Conservation (phyloP, 2,888 invertebrate genomes). For the Cosmia trapezina region DNA sequence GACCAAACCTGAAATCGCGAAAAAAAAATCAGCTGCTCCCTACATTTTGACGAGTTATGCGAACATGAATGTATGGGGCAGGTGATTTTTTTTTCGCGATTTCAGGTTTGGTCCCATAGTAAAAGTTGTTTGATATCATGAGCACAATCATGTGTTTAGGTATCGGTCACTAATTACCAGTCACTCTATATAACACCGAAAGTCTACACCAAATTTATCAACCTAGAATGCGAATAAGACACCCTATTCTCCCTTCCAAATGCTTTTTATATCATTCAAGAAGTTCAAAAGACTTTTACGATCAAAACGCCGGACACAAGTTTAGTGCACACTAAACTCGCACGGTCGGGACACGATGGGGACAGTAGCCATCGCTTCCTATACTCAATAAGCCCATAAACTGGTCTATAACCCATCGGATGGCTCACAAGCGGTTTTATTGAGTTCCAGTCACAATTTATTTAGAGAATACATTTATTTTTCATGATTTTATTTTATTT, state of each 20-base stretch:
- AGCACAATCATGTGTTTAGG: no score
- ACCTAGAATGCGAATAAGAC: background rate
- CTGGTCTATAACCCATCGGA: constrained; percentile 39
- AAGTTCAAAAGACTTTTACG: constrained; percentile 47
- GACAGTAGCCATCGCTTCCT: constrained; percentile 28
- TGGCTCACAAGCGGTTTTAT: constrained; percentile 51
- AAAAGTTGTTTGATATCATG: no score
- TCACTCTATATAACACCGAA: background rate
- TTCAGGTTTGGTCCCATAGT: no score
- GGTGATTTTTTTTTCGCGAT: no score
- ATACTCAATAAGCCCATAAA: constrained; percentile 51
- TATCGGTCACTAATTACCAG: no score
- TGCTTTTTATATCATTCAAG: constrained; percentile 16
- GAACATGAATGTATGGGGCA: no score
- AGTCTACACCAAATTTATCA: background rate
- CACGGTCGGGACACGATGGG: constrained; percentile 17
- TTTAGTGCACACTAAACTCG: constrained; percentile 46
- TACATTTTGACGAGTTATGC: no score
- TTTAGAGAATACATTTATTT: constrained; percentile 47
- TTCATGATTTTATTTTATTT: constrained; percentile 49
- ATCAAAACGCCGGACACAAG: constrained; percentile 25
- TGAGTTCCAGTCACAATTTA: constrained; percentile 36
- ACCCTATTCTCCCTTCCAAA: background rate
- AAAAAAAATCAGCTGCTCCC: no score
- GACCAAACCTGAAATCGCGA: no score